These are phyloP conservation scores for Squalus acanthias DNA, from an alignment of 2,797 vertebrate species.

Conservation along the genomic window DNA sequence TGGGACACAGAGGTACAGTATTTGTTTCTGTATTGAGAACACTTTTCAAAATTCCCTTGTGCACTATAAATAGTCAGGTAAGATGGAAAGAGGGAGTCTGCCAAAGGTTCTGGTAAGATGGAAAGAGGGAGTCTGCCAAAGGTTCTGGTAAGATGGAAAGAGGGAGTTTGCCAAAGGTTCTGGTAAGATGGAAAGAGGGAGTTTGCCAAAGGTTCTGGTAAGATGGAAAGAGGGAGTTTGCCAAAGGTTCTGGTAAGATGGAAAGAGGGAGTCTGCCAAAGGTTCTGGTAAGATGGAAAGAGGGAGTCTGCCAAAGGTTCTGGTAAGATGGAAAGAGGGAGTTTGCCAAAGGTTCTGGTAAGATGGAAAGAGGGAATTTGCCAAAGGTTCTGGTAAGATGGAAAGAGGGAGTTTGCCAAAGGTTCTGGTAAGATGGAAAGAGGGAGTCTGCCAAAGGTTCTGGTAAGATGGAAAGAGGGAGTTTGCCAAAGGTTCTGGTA, in stretches of 20 bases:
- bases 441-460: not conserved
- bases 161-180: not conserved
- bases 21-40: not conserved
- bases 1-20: too few relatives aligned
- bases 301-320: not conserved
- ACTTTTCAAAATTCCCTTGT: not conserved
- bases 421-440: not conserved
- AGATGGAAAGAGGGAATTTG: too few relatives aligned
- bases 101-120: not conserved
- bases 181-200: not conserved
- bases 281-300: not conserved
- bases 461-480: not conserved
- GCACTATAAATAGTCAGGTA: not conserved
- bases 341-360: not conserved
- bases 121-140: too few relatives aligned
- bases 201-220: not conserved
- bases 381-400: not conserved
- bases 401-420: not conserved
- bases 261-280: not conserved
- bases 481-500: not conserved
- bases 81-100: not conserved
- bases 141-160: too few relatives aligned
- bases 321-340: not conserved
- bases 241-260: not conserved
- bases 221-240: too few relatives aligned